Conservation (phyloP, 2,113 vertebrate species). For the Datnioides undecimradiatus region DNA sequence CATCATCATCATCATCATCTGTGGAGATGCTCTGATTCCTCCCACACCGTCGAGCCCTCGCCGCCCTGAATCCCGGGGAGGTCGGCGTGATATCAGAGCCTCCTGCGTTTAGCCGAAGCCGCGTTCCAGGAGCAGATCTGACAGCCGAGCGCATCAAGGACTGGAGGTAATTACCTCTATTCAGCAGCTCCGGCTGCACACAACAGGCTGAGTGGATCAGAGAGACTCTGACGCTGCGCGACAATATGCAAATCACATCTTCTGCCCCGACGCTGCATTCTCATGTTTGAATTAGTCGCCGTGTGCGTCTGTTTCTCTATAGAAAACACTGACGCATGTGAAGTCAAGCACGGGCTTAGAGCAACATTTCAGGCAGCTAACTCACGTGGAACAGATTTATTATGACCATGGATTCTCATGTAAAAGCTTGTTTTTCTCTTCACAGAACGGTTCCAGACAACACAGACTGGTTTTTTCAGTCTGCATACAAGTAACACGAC, state of each 20-base stretch:
- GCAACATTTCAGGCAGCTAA: neutral
- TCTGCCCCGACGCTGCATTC: neutral
- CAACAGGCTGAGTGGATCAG: constrained; percentile 4
- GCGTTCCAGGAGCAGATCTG: constrained; percentile 31
- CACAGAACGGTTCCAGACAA: no score
- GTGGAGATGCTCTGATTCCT: neutral
- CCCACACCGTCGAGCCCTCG: neutral
- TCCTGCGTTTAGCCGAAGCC: constrained; percentile 14
- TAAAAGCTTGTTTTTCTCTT: neutral
- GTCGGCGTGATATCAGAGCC: neutral
- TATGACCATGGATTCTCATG: neutral
- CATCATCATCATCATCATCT: neutral
- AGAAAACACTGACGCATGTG: neutral
- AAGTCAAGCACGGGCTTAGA: neutral
- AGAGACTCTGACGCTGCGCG: constrained; percentile 1
- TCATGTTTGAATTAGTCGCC: neutral
- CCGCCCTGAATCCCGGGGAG: neutral
- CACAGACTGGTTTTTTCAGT: no score
- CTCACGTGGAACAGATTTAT: neutral
- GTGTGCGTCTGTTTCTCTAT: neutral
- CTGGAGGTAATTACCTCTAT: constrained; percentile 47
- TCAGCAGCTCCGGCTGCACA: constrained; percentile 16
- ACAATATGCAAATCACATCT: constrained; percentile 36
- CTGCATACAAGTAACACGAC: no score
- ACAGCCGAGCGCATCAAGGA: constrained; percentile 26